Evolutionary conservation across 37 sponge, comb jelly and placozoan species (phyloP), one percentile per base, ranked within the genome.

Genomic region (Agelas oroides): DNA sequence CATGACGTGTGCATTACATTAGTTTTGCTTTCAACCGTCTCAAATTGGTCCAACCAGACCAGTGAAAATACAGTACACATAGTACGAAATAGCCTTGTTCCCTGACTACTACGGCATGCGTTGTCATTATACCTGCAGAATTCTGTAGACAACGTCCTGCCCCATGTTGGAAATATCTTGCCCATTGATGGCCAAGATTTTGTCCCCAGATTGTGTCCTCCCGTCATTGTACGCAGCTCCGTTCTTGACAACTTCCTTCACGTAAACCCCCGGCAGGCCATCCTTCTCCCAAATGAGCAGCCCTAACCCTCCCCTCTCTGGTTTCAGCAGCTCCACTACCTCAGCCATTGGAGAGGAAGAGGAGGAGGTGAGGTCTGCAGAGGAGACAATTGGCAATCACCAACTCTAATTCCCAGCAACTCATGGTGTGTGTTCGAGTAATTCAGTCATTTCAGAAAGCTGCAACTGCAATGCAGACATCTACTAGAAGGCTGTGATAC

Each of bases 121-220:
- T 46, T 12, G 46, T 46, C 3, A 46, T 8, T 25, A 2, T 30
- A 84, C 84, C 89, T 92, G 77, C 30, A 92, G 61, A 38, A 84
- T 59, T 18, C 37, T 25, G 36, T 73, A 78, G 23, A 95, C 92
- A 53, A 59, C 31, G 53, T 80, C 76, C 41, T 95, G 95, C 14
- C 28, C 63, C 20, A 86, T 73, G 11, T 19, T 84, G 73, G 82
- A 77, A 0, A 80, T 74, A 59, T 93, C 80, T 13, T 86, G 79
- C 21, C 90, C 87, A 63, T 95, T 89, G 38, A 95, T 89, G 70
- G 91, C 87, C 33, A 93, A 76, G 24, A 95, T 93, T 78, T 78
- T 91, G 57, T 95, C 96, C 25, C 94, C 94, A 25, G 78, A 38
- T 54, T 66, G 40, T 35, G 93, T 79, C 27, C 82, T 56, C 31